Base-by-base conservation (phyloP, 2,797 vertebrate species). In the Dryobates pubescens region DNA sequence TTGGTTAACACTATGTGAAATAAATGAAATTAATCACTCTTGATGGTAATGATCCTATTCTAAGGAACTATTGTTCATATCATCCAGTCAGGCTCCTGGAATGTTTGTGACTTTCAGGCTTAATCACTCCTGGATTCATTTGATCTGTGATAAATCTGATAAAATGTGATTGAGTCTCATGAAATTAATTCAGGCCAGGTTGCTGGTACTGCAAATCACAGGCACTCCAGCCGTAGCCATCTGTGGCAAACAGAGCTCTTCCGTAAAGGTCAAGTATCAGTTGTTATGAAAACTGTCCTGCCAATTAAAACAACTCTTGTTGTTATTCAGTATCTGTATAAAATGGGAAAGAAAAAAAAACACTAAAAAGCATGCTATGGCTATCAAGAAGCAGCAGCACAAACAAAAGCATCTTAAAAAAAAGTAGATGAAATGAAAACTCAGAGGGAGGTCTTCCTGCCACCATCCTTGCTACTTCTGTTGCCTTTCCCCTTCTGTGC, bases 241-340 rank as follows among this genome's bases (percentile, higher is more conserved):
- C 57, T 85, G 41, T 91, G 65, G 49, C 51, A 77, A 76, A 76
- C 38, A 65, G 36, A 79, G 27, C 13, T 77, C 47, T 80, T 74
- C 36, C 27, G 43, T 73, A 92, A 94, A 95, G 64, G 59, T 81
- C 79, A 89, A 72, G 43, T 69, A 62, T 62, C 65, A 73, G 34
- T 57, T 82, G 24, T 90, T 89, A 70, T 64, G 67, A 88, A 94
- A 93, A 83, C 32, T 76, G 23, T 56, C 68, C 64, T 53, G 49
- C 18, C 11, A 62, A 61, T 24, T 64, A 45, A 63, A 95, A 59
- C 24, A 82, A 58, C 22, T 81, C 53, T n/a, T 82, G 5, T 72
- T 95, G 67, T 8, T 89, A 45, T 51, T 86, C 70, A 58, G 17
- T 68, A 77, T 17, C 29, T 73, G 53, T 82, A 1, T 81, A 68